Conservation (phyloP, 1,140 invertebrate species). For the Sycophila sp. region DNA sequence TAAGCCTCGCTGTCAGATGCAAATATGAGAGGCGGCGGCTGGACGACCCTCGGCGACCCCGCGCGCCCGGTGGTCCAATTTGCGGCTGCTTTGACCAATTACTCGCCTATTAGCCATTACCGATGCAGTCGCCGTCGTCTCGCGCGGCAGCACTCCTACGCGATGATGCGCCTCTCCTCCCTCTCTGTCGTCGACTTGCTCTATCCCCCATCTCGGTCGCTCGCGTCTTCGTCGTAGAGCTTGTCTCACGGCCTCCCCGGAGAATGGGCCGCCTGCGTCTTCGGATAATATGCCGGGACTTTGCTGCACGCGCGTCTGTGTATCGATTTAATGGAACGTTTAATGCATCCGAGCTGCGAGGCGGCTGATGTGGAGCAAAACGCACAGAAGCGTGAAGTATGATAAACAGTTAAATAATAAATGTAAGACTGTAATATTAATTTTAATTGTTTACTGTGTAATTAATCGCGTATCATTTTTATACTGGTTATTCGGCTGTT, state of each 20-base stretch:
- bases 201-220: too few species aligned
- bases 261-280: background rate
- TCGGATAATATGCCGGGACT: too few species aligned
- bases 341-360: background rate
- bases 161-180: too few species aligned
- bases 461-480: too few species aligned
- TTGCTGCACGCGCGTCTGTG: background rate
- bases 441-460: too few species aligned
- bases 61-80: conserved; percentile 53
- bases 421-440: too few species aligned
- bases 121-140: conserved; percentile 19
- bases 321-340: background rate
- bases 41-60: conserved; percentile 38
- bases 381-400: too few species aligned
- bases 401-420: too few species aligned
- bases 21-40: conserved; percentile 15
- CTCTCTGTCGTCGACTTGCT: too few species aligned
- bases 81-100: conserved; percentile 58
- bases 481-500: too few species aligned
- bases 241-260: background rate
- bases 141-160: conserved; percentile 46
- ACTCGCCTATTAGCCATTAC: conserved; percentile 49
- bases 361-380: too few species aligned
- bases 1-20: background rate
- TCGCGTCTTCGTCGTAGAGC: too few species aligned